Percentiles rank a stretch among this genome's conserved stretches.
Evolutionary conservation across 35 echinoderm and acorn worm species (phyloP).

Genomic region (Ophiothrix spiculata): DNA sequence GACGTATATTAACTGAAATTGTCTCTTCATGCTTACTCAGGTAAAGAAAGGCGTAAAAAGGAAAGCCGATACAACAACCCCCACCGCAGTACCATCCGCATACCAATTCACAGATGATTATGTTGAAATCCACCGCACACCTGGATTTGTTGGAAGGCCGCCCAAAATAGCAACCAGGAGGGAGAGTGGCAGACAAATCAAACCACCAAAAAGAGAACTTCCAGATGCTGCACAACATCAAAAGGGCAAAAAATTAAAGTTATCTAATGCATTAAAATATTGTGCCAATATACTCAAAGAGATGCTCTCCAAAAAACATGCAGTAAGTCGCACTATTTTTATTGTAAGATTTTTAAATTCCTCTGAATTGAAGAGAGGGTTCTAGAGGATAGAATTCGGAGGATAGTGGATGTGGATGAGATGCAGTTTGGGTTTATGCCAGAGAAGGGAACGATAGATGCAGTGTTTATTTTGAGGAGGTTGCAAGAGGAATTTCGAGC

Average conservation of each 20-base stretch:
- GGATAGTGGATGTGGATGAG: no score
- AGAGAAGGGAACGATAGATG: no score
- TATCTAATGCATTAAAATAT: constrained; percentile 82
- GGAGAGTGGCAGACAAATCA: constrained; percentile 90
- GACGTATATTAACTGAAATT: no score
- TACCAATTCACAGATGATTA: constrained; percentile 26
- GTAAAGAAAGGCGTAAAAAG: constrained; percentile 85
- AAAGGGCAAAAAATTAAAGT: constrained; percentile 87
- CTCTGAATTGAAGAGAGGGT: no score
- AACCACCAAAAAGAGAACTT: constrained; percentile 88
- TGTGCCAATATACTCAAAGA: constrained; percentile 87
- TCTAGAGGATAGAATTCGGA: no score
- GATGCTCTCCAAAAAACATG: constrained; percentile 95
- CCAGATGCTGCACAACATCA: constrained; percentile 76
- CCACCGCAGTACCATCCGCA: constrained; percentile 67
- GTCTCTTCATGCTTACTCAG: no score
- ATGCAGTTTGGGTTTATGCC: no score
- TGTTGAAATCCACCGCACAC: constrained; percentile 18
- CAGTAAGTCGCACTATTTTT: no score
- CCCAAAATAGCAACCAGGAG: constrained; percentile 82
- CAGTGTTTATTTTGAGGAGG: no score
- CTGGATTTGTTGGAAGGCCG: constrained; percentile 66
- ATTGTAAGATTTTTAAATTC: no score
- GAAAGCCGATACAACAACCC: constrained; percentile 98
- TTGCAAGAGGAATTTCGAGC: no score